Evolutionary conservation across 2,888 invertebrate genomes (phyloP), one percentile per base, ranked within the genome.

Genomic region (Xestia rhomboidea): DNA sequence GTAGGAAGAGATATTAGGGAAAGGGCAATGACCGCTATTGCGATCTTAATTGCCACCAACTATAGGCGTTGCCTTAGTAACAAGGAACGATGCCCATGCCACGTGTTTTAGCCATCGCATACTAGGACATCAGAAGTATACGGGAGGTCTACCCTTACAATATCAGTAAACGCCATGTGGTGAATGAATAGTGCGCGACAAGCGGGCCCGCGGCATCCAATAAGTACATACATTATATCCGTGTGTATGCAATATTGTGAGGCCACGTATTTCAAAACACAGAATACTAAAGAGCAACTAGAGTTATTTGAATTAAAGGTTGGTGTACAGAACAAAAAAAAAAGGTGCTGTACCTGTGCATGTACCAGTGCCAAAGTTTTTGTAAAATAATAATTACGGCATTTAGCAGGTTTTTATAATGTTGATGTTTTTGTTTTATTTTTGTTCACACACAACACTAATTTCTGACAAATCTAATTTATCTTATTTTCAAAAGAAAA

Each of bases 221-320:
- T 49, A 21, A 21, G 49, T 49, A 49, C 21, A 21, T 49, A 21
- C n/a, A n/a, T n/a, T n/a, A 49, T 49, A 49, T 21, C 21, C 8
- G 34, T 63, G 24, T n/a, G n/a, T n/a, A 38, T 46, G 30, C 41
- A 64, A 66, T 66, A 44, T 66, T 51, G 30, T 30, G 15, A 30
- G 24, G 30, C 68, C 68, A 68, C 68, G 34, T 68, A 24, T 34
- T 68, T 51, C 24, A 68, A 5, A 34, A 51, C 49, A 68, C 34
- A n/a, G 30, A 15, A 49, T 49, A 68, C 49, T 49, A 49, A 49
- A 68, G 8, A 24, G 1, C 8, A 68, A 34, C 30, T 44, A 30
- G 68, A 49, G 24, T 49, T 24, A 8, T 46, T 49, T 10, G 8
- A 49, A 46, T 49, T 7, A 24, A 8, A 3, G 21, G 21, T 46